Evolutionary conservation across 2,888 invertebrate genomes (phyloP).

Genomic region (Ceramica pisi): DNA sequence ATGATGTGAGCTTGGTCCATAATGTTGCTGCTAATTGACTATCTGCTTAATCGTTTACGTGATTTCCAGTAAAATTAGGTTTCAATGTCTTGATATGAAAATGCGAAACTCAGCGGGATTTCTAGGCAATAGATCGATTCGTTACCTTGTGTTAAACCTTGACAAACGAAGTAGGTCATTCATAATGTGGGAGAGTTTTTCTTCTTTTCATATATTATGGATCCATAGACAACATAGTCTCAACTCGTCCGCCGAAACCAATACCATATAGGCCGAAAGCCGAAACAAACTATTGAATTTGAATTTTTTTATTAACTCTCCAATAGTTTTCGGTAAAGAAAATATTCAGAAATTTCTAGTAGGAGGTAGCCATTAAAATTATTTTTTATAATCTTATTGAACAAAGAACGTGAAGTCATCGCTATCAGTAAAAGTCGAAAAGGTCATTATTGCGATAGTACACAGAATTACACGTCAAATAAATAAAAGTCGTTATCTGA

Average conservation of each 20-base stretch:
- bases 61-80: slow-evolving; percentile 13
- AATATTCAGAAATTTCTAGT: background rate
- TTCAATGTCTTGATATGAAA: background rate
- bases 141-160: slow-evolving; percentile 11
- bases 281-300: background rate
- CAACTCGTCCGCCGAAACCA: slow-evolving; percentile 19
- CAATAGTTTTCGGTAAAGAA: background rate
- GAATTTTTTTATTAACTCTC: no score
- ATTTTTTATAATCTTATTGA: slow-evolving; percentile 12
- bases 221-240: background rate
- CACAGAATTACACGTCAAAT: slow-evolving; percentile 53
- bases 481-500: slow-evolving; percentile 60
- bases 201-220: background rate
- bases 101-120: slow-evolving; percentile 10
- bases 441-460: slow-evolving; percentile 51
- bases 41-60: background rate
- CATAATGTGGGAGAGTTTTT: background rate
- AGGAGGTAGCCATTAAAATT: background rate
- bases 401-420: slow-evolving; percentile 32
- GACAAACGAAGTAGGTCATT: slow-evolving; percentile 10
- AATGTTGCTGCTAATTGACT: slow-evolving; percentile 23
- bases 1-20: slow-evolving; percentile 7
- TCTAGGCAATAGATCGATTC: slow-evolving; percentile 15
- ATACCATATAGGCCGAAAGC: background rate
- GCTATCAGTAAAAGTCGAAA: slow-evolving; percentile 43